Evolutionary conservation across 1,140 invertebrate genomes (phyloP).

Genomic region (Penaeus indicus): DNA sequence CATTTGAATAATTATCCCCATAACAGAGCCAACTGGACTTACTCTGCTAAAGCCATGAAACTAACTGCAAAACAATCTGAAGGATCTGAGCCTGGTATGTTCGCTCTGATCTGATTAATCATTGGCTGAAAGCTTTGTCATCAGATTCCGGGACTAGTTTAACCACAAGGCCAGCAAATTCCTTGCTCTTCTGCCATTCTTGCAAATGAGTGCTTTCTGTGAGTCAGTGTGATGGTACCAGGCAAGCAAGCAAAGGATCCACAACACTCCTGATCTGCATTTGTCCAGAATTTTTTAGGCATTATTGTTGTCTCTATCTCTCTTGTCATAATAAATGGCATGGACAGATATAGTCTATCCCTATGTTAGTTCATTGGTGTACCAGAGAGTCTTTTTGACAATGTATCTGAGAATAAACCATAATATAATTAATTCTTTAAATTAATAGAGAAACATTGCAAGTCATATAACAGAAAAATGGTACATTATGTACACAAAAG

Average conservation of each 20-base stretch:
- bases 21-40: neutral
- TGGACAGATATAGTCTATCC: neutral
- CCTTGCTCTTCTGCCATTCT: conserved; percentile 26
- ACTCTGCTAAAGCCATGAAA: conserved; percentile 42
- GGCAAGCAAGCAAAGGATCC: conserved; percentile 41
- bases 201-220: conserved; percentile 16
- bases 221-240: conserved; percentile 33
- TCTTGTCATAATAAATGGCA: neutral
- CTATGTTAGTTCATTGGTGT: too few relatives aligned
- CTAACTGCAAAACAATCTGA: conserved; percentile 29
- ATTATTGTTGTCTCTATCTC: too few relatives aligned
- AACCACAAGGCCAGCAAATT: conserved; percentile 7
- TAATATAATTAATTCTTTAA: too few relatives aligned
- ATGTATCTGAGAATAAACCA: too few relatives aligned
- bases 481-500: too few relatives aligned
- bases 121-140: conserved; percentile 32
- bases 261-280: conserved; percentile 28
- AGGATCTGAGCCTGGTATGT: conserved; percentile 37
- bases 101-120: conserved; percentile 37
- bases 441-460: too few relatives aligned
- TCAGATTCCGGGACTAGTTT: conserved; percentile 15
- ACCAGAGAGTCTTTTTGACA: too few relatives aligned
- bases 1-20: neutral
- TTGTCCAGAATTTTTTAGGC: too few relatives aligned
- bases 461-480: too few relatives aligned